Percentiles rank a stretch among this genome's conserved stretches.
These are phyloP conservation scores for Collichthys lucidus DNA, from an alignment of 2,113 vertebrate species.

Conservation along the genomic window DNA sequence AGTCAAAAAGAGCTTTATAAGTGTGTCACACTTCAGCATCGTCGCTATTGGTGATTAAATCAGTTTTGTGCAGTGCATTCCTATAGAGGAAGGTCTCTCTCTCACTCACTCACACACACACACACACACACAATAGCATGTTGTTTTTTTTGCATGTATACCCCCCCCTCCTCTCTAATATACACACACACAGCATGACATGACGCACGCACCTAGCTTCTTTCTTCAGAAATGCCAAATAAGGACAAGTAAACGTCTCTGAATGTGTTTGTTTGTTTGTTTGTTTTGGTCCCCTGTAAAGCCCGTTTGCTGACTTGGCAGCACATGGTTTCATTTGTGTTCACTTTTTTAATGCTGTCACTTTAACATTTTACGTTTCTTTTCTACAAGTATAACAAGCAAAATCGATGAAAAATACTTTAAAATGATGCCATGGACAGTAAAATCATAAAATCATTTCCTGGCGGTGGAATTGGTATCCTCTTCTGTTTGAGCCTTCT, in stretches of 20 bases:
- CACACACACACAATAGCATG: background rate
- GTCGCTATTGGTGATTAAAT: constrained; percentile 26
- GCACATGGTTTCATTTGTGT: background rate
- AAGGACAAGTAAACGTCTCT: background rate
- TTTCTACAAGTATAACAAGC: no score
- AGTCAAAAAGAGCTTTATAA: constrained; percentile 2
- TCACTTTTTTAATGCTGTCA: background rate
- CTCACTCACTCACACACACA: background rate
- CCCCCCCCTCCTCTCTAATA: background rate
- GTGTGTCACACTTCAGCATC: constrained; percentile 35
- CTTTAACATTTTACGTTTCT: background rate
- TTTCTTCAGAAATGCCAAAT: constrained; percentile 25
- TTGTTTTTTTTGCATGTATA: constrained; percentile 6
- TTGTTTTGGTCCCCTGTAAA: background rate
- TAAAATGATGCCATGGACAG: background rate
- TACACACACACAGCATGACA: background rate
- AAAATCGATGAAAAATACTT: background rate
- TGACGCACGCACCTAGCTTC: background rate
- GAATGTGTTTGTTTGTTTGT: constrained; percentile 7
- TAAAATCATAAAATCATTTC: background rate
- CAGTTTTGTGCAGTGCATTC: constrained; percentile 8
- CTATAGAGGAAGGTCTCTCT: background rate
- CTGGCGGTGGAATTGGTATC: background rate
- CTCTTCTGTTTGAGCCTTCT: constrained; percentile 9
- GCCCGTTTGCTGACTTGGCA: constrained; percentile 2